These are phyloP conservation scores for Siniperca chuatsi DNA, from an alignment of 2,113 vertebrate species.

Conservation along the genomic window DNA sequence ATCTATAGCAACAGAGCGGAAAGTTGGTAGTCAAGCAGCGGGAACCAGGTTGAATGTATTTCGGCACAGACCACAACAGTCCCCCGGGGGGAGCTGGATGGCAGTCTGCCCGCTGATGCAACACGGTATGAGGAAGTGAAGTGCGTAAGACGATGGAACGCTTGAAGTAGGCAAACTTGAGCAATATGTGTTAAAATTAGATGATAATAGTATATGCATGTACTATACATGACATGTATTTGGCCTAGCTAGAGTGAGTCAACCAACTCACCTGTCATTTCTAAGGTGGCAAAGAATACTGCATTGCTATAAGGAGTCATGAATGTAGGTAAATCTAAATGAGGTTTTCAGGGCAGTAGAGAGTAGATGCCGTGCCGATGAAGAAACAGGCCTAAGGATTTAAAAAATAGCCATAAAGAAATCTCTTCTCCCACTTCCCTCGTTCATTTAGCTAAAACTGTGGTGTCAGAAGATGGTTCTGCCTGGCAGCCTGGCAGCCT, in stretches of 20 bases:
- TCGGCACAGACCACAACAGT: conserved; percentile 57
- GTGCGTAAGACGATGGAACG: conserved; percentile 22
- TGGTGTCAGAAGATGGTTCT: conserved; percentile 1
- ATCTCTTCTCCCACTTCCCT: not conserved
- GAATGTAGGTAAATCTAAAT: not conserved
- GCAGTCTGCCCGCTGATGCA: conserved; percentile 47
- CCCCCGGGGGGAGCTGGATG: conserved; percentile 35
- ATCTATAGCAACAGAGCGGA: conserved; percentile 75
- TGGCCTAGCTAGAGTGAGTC: not conserved
- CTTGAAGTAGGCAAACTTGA: not conserved
- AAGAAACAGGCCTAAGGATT: not conserved
- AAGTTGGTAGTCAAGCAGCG: conserved; percentile 60
- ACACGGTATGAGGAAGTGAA: conserved; percentile 33
- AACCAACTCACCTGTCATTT: not conserved
- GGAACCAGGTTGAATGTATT: conserved; percentile 69
- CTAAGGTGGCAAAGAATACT: not conserved
- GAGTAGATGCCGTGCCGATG: not conserved
- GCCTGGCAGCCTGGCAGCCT: not conserved
- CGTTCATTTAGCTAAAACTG: conserved; percentile 18
- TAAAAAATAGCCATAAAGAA: not conserved
- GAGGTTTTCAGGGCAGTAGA: not conserved
- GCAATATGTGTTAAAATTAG: not conserved
- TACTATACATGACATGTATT: not conserved
- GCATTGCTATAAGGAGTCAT: not conserved
- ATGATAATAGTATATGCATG: not conserved